These are phyloP conservation scores for Brachyistius frenatus DNA, from an alignment of 2,113 vertebrate genomes.

Conservation along the genomic window DNA sequence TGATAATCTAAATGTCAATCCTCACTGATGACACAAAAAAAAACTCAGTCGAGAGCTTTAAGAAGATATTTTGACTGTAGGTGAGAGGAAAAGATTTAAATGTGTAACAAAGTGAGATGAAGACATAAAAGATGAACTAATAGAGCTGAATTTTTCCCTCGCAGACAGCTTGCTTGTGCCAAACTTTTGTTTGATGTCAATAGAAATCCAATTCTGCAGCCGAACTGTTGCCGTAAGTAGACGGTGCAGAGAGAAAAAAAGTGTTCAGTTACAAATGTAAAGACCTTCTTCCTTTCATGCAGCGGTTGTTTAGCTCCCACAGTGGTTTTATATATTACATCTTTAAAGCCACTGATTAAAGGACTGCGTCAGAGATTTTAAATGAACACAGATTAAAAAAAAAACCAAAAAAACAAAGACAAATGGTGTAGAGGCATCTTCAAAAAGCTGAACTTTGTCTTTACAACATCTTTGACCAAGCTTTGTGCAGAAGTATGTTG, in stretches of 20 bases:
- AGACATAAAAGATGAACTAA: constrained; percentile 7
- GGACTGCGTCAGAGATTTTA: neutral
- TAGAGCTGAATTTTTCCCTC: neutral
- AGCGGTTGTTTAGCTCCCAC: neutral
- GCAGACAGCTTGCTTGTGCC: neutral
- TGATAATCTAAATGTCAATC: neutral
- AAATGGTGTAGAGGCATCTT: neutral
- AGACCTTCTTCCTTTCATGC: constrained; percentile 22
- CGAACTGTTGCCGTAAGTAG: neutral
- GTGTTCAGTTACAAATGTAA: neutral
- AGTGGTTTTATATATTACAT: neutral
- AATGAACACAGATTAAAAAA: neutral
- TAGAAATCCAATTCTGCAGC: neutral
- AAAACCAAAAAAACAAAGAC: neutral
- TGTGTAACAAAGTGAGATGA: neutral
- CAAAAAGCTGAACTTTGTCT: constrained; percentile 7
- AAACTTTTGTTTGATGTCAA: constrained; percentile 4
- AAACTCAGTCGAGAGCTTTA: neutral
- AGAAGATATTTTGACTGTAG: neutral
- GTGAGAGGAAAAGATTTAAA: neutral
- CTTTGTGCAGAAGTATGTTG: constrained; percentile 11
- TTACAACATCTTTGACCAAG: constrained; percentile 19
- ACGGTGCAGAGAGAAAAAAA: constrained; percentile 23
- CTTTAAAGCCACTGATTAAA: neutral
- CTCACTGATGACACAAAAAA: neutral